Conservation (phyloP, 2,113 vertebrate species). For the Chaetops frenatus region DNA sequence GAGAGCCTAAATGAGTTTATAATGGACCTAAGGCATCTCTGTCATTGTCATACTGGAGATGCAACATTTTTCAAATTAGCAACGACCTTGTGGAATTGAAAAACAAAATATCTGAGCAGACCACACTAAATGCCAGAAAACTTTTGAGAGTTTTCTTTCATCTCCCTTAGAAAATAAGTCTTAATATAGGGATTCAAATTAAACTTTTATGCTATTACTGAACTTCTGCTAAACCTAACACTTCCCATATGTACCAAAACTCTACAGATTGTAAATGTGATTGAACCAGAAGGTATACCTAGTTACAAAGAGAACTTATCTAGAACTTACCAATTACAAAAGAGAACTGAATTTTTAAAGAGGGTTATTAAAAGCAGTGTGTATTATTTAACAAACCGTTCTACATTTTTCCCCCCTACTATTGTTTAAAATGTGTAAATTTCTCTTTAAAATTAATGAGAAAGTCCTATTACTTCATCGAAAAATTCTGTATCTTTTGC, state of each 20-base stretch:
- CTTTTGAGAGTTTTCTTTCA: neutral
- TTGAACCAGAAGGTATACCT: neutral
- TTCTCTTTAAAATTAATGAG: neutral
- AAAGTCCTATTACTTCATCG: neutral
- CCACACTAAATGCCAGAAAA: neutral
- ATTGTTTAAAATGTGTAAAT: neutral
- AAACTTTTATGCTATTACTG: neutral
- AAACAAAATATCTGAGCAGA: neutral
- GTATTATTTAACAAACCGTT: neutral
- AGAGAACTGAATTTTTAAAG: neutral
- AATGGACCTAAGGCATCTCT: neutral
- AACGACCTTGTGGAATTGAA: neutral
- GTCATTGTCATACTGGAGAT: neutral
- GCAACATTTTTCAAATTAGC: neutral
- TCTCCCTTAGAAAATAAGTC: neutral
- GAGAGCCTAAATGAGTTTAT: neutral
- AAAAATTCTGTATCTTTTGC: neutral
- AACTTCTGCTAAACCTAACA: neutral
- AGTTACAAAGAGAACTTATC: neutral
- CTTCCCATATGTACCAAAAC: neutral
- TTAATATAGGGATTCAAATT: neutral
- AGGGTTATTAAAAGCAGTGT: neutral
- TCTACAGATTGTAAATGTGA: neutral
- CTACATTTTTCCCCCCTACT: neutral
- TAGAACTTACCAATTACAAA: neutral